Conservation (phyloP, 2,113 vertebrate species). For the Oryzias javanicus region DNA sequence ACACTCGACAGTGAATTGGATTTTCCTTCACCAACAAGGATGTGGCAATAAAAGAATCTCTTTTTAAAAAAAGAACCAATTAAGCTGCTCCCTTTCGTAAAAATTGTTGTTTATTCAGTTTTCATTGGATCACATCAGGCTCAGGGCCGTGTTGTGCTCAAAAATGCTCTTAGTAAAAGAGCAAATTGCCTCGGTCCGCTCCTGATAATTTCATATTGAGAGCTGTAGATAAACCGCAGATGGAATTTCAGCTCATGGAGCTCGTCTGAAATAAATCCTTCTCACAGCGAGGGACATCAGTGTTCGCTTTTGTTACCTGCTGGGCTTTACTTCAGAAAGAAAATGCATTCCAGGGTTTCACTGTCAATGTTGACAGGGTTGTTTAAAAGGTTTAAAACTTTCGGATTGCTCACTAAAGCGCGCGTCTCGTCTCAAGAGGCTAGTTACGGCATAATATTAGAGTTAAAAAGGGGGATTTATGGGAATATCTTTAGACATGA, state of each 20-base stretch:
- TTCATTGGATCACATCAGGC: conserved; percentile 17
- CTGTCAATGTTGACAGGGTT: conserved; percentile 7
- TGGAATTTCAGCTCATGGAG: neutral
- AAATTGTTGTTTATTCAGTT: conserved; percentile 14
- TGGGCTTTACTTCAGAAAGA: neutral
- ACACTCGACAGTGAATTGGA: conserved; percentile 19
- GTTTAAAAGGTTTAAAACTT: conserved; percentile 32
- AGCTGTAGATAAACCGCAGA: conserved; percentile 1
- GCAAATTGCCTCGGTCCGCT: conserved; percentile 18
- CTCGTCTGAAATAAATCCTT: conserved; percentile 14
- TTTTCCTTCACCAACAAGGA: conserved; percentile 13
- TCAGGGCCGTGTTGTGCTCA: conserved; percentile 3
- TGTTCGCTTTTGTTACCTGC: neutral
- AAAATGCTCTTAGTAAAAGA: conserved; percentile 16
- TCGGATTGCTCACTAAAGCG: conserved; percentile 42
- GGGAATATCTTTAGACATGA: too few species aligned
- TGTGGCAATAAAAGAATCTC: conserved; percentile 9
- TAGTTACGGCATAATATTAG: neutral
- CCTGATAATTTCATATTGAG: conserved; percentile 28
- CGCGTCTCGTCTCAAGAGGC: conserved; percentile 40
- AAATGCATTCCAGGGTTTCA: neutral
- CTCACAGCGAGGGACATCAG: conserved; percentile 22
- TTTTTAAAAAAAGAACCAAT: neutral
- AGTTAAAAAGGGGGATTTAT: too few species aligned
- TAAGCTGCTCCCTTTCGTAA: conserved; percentile 5